Base-by-base conservation (phyloP, 2,888 invertebrate genomes). In the Hemaris fuciformis region DNA sequence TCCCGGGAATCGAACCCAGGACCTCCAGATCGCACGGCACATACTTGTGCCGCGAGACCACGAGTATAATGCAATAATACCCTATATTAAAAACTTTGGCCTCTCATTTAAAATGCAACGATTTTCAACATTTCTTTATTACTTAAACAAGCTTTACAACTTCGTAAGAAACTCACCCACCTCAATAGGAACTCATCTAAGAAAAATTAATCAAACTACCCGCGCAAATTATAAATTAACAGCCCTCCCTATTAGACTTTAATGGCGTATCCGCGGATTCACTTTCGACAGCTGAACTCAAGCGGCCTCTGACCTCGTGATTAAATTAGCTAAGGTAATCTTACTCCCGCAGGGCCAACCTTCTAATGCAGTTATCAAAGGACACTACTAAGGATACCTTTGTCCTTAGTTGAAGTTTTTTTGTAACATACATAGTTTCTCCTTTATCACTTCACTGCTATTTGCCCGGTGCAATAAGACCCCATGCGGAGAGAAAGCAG, bases 321-420 rank as follows among this genome's bases (percentile, higher is more conserved):
- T 60, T 53, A 60, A 60, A 60, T 60, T n/a, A 53, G 18, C 48
- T 23, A 13, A 27, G 60, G 41, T 60, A 53, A 60, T 60, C 60
- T 25, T 53, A 48, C 25, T 46, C 18, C 38, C 23, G 22, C 34
- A 15, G 25, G 60, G 48, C 23, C 23, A 34, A 53, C 38, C 23
- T 20, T 38, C 15, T 59, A 59, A 53, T 60, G 48, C 38, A 60
- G 48, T 41, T 60, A 41, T 15, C 53, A 18, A 15, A 7, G 18
- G 27, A 42, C 10, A 31, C 18, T 53, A 53, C 53, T 27, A 53
- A 5, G 7, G 27, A 18, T 27, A 1, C 13, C 38, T 22, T 43
- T 8, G 10, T 20, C n/a, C n/a, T 18, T 20, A 6, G 20, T 18
- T 20, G 43, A 10, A 3, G 8, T 8, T 15, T 7, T 20, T 43